Evolutionary conservation across 2,113 vertebrate genomes (phyloP).

Genomic region (Petrocephalus zakoni): DNA sequence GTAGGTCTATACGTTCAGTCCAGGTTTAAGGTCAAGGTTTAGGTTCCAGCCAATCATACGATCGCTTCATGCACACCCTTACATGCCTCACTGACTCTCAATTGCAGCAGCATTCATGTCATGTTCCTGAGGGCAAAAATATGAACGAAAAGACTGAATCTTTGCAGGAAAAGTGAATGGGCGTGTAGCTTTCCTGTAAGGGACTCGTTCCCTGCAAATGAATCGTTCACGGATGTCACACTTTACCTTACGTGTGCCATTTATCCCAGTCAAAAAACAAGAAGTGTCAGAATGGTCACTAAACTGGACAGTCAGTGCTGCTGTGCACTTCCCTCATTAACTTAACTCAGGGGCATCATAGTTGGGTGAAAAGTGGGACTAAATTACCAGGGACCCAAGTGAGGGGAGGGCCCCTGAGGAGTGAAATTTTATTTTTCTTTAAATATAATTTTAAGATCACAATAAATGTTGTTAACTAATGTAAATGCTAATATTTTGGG

Average conservation of each 20-base stretch:
- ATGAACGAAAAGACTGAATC: background rate
- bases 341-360: too few species aligned
- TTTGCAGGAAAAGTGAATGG: background rate
- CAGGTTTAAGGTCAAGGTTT: background rate
- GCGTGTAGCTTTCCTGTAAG: background rate
- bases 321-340: background rate
- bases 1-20: background rate
- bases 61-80: background rate
- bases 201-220: background rate
- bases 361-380: too few species aligned
- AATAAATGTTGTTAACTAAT: too few species aligned
- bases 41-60: background rate
- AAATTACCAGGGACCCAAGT: too few species aligned
- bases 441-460: too few species aligned
- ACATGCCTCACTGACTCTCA: background rate
- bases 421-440: too few species aligned
- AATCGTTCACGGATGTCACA: background rate
- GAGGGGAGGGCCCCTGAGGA: too few species aligned
- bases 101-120: background rate
- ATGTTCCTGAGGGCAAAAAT: background rate
- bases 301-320: background rate
- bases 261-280: background rate
- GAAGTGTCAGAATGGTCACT: background rate
- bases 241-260: background rate
- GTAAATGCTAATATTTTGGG: too few species aligned